A percentile compares a stretch with the other conserved stretches of the same genome.
Conservation (phyloP, 2,888 invertebrate species). For the Dynastes grantii region DNA sequence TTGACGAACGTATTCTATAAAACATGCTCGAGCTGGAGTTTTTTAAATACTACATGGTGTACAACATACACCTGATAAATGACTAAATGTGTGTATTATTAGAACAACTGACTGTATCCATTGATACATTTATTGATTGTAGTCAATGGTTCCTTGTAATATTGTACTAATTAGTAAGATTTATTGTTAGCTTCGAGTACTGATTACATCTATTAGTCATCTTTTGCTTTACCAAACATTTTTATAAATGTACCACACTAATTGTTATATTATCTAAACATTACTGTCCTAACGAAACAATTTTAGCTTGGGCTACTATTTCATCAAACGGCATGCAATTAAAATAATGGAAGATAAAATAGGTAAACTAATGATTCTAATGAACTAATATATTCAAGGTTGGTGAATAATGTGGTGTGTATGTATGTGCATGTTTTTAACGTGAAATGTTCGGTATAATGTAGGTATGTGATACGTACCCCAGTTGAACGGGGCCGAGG, state of each 20-base stretch:
- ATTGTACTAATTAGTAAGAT: neutral
- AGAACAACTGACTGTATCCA: slow-evolving; percentile 1
- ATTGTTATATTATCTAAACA: neutral
- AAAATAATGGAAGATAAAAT: no score
- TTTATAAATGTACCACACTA: no score
- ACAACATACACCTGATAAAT: neutral
- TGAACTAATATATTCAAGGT: no score
- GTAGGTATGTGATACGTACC: slow-evolving; percentile 82
- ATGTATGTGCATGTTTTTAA: neutral
- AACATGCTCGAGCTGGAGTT: no score
- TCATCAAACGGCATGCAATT: neutral
- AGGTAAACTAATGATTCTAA: no score
- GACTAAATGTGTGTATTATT: neutral
- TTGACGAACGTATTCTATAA: no score
- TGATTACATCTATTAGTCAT: no score
- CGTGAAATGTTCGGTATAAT: slow-evolving; percentile 28
- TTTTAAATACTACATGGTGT: no score
- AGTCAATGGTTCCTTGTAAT: neutral
- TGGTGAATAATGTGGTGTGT: neutral
- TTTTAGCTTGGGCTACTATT: neutral
- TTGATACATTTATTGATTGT: neutral
- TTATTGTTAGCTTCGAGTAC: no score
- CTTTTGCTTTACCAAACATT: no score
- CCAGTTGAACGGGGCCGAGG: slow-evolving; percentile 93
- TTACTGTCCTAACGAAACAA: neutral